Evolutionary conservation across 1,140 invertebrate genomes (phyloP), one percentile per base, ranked within the genome.

Genomic region (Doryteuthis pealeii): DNA sequence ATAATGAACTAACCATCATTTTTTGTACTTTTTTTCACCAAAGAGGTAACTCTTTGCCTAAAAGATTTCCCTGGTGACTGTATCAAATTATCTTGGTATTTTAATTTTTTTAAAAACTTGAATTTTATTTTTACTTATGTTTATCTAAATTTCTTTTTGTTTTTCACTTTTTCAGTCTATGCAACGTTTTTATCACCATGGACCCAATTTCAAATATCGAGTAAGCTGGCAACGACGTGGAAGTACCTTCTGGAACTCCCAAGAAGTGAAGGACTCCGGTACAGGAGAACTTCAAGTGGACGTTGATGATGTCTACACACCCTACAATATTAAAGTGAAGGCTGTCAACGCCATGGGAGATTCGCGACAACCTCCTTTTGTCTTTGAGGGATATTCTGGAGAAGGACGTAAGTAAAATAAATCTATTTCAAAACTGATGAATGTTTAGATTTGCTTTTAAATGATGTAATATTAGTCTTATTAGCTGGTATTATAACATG

Each of bases 131-230:
- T n/a, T n/a, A n/a, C n/a, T n/a, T n/a, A n/a, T n/a, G n/a, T n/a
- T n/a, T n/a, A n/a, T n/a, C n/a, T n/a, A n/a, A n/a, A n/a, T n/a
- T n/a, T n/a, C 12, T 49, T 22, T 49, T 1, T 49, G 22, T 49
- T 66, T 62, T 74, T 73, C 32, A 72, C 66, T 67, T 66, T 84
- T 83, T n/a, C 86, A 93, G 93, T 92, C 93, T 72, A 98, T 99
- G 96, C 93, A 95, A 0, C 92, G 96, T 88, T 95, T 98, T 82
- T 95, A 98, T 78, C 97, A 99, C 87, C 97, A 99, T 90, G 97
- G 93, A 0, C 96, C 95, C 0, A 92, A 92, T 71, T 98, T 99
- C 89, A 92, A 93, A 81, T 99, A 99, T 86, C 90, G 93, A 76
- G 94, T 99, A 1, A 94, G 92, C 76, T 99, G 81, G 80, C 70